Evolutionary conservation across 2,113 vertebrate species (phyloP).

Genomic region (Ictidomys tridecemlineatus): DNA sequence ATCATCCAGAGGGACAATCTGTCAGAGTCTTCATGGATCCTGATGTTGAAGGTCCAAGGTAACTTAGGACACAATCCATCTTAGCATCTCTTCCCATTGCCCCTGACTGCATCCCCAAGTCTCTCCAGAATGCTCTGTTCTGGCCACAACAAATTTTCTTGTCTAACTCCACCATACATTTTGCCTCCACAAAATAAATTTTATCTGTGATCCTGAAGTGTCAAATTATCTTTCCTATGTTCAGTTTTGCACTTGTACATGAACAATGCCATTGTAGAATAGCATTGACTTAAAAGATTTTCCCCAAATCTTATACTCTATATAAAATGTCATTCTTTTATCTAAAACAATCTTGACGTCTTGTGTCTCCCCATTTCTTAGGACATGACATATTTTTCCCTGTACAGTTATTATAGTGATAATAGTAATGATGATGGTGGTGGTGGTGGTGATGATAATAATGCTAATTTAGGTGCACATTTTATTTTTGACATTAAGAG

Average conservation of each 20-base stretch:
- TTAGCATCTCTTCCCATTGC: neutral
- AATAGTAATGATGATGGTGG: neutral
- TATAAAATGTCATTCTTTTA: neutral
- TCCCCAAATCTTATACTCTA: neutral
- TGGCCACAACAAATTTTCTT: neutral
- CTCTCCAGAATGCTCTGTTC: neutral
- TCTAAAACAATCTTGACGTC: neutral
- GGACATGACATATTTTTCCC: neutral
- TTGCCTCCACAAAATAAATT: neutral
- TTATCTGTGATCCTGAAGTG: neutral
- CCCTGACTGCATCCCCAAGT: neutral
- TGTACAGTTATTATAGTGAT: neutral
- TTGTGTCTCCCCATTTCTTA: neutral
- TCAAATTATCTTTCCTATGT: neutral
- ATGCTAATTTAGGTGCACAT: neutral
- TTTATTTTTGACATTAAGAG: slow-evolving; percentile 4
- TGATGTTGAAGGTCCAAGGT: neutral
- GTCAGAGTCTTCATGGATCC: neutral
- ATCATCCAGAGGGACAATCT: neutral
- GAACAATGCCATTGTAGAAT: neutral
- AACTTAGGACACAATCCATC: neutral
- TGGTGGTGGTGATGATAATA: neutral
- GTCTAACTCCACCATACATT: rapidly evolving
- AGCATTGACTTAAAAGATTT: neutral
- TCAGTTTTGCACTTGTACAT: neutral